Evolutionary conservation across 64 coral and sea anemone species (phyloP), one percentile per base, ranked within the genome.

Genomic region (Stichodactyla mertensii): DNA sequence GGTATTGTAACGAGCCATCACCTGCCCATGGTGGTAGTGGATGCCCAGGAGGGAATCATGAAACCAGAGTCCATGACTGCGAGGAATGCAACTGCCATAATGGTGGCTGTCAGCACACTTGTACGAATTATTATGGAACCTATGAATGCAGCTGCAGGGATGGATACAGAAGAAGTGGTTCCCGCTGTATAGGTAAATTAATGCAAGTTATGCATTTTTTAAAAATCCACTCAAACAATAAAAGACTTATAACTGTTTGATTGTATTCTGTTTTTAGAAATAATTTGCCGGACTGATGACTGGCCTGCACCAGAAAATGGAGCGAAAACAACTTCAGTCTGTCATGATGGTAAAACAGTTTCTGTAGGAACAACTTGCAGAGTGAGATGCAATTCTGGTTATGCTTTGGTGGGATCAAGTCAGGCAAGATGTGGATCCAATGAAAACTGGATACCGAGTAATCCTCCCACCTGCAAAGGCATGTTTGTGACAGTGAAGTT

Each of bases 381-480:
- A 15, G 83, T 86, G 9, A 89, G 23, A 18, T 93, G 91, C 56
- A 86, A 89, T 52, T 20, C 23, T 20, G 91, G 91, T 10, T 93
- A 86, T 52, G 24, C 31, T 19, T 22, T 93, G 59, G 78, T 58
- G 55, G 71, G 87, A 18, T 71, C 58, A 19, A 70, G 70, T 6
- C 64, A 0, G 18, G 36, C 87, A 80, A 54, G 8, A 9, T 93
- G 91, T 66, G 74, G 83, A 5, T 69, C 27, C 64, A 24, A 89
- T 74, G 91, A 87, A 18, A 80, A 66, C 12, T 93, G 91, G 91
- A 26, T 78, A 67, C 91, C 91, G 51, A 89, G 83, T 23, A 28
- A 71, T 54, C 84, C 70, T 4, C 57, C 91, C 5, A 79, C 54
- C 22, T 93, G 91, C 79, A 61, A 27, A 93, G 91, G 91, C 89